phyloP scores from a whole-genome alignment of 2,113 vertebrate species.

The Atrichornis clamosus region DNA sequence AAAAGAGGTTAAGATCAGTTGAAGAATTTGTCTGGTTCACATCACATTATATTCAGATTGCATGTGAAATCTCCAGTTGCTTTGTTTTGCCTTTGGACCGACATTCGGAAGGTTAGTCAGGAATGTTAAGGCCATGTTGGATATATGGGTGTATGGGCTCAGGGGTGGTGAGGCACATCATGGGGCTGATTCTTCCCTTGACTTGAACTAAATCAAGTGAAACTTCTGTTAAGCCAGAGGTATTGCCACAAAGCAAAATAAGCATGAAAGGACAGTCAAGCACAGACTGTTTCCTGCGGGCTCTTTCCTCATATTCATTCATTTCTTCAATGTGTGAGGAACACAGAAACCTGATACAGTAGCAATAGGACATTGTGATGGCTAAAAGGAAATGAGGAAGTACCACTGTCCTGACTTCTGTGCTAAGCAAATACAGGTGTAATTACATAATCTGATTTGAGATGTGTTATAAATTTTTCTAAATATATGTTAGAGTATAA shows the following conservation, averaged over 20 bases:
- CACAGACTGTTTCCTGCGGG: neutral
- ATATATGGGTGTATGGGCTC: neutral
- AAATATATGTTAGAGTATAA: neutral
- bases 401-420: neutral
- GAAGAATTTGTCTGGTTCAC: neutral
- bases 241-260: neutral
- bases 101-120: neutral
- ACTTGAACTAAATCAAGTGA: neutral
- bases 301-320: neutral
- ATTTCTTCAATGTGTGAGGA: neutral
- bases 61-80: neutral
- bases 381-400: neutral
- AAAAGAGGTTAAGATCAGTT: neutral
- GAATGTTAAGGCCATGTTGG: neutral
- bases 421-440: neutral
- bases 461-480: neutral
- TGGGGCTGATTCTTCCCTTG: neutral
- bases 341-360: neutral
- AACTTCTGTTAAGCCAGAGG: neutral
- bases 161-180: fast-evolving
- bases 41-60: neutral
- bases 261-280: neutral
- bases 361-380: neutral
- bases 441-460: neutral
- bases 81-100: neutral